Evolutionary conservation across 2,888 invertebrate species (phyloP).

Genomic region (Dryocosmus kuriphilus): DNA sequence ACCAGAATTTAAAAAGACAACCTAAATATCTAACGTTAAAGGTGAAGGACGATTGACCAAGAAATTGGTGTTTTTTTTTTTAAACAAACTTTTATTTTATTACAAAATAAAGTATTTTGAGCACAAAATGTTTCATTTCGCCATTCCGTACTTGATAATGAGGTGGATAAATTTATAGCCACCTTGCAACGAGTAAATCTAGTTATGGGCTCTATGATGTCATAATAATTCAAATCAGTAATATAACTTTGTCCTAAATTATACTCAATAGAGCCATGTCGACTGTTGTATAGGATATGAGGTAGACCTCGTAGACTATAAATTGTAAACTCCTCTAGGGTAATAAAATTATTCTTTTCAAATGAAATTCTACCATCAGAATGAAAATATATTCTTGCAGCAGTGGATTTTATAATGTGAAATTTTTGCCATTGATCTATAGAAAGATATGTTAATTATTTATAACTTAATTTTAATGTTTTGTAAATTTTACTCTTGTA

Average conservation of each 20-base stretch:
- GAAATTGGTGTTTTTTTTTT: no score
- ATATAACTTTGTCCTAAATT: conserved; percentile 20
- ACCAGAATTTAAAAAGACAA: no score
- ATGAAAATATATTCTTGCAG: not conserved
- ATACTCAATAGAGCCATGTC: conserved; percentile 23
- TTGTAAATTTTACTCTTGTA: not conserved
- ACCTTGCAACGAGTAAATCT: not conserved
- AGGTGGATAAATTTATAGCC: no score
- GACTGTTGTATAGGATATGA: conserved; percentile 2
- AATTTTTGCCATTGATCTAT: no score
- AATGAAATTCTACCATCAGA: not conserved
- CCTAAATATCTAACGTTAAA: no score
- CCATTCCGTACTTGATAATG: no score
- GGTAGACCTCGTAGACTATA: conserved; percentile 1
- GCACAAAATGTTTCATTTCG: no score
- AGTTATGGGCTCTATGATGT: not conserved
- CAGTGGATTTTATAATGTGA: not conserved
- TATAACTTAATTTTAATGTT: no score
- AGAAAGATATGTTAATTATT: no score
- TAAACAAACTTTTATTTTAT: no score
- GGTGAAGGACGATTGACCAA: no score
- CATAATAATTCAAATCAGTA: conserved; percentile 7
- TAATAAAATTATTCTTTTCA: not conserved
- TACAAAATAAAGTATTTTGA: no score
- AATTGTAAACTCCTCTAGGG: conserved; percentile 1